phyloP scores from a whole-genome alignment of 1,140 invertebrate genomes.

The Trichonephila clavata region DNA sequence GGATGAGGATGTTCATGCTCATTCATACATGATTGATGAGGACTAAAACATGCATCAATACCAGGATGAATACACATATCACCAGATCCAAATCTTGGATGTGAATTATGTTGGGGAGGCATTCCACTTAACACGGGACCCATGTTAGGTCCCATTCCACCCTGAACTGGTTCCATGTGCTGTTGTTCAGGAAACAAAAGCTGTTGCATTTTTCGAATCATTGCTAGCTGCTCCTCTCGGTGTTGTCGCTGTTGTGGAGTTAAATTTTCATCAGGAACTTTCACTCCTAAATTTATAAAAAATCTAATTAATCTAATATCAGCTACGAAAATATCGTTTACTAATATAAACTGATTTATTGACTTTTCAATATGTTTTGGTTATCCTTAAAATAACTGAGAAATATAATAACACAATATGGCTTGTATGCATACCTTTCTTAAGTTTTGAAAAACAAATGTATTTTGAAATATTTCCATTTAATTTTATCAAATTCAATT shows the following conservation, averaged over 20 bases:
- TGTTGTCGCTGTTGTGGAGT: constrained; percentile 97
- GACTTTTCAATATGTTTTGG: no score
- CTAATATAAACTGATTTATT: no score
- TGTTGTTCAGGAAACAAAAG: constrained; percentile 87
- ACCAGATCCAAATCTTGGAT: constrained; percentile 66
- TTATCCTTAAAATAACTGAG: no score
- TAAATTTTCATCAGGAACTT: constrained; percentile 95
- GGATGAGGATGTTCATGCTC: constrained; percentile 73
- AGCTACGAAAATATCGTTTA: no score
- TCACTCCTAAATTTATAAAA: constrained; percentile 83
- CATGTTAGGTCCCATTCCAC: constrained; percentile 54
- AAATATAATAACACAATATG: no score
- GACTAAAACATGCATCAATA: constrained; percentile 70
- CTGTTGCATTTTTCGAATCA: constrained; percentile 94
- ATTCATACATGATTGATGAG: constrained; percentile 76
- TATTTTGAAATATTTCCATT: no score
- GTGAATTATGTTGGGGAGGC: constrained; percentile 77
- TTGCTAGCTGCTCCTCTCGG: constrained; percentile 94
- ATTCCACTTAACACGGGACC: constrained; percentile 78
- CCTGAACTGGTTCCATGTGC: constrained; percentile 60
- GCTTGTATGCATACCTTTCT: no score
- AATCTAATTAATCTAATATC: not conserved
- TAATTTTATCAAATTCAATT: no score
- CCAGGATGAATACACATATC: constrained; percentile 76
- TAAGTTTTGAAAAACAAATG: no score